A percentile compares a stretch with the other conserved stretches of the same genome.
Conservation (phyloP, 2,888 invertebrate species). For the Drosophila emarginata region DNA sequence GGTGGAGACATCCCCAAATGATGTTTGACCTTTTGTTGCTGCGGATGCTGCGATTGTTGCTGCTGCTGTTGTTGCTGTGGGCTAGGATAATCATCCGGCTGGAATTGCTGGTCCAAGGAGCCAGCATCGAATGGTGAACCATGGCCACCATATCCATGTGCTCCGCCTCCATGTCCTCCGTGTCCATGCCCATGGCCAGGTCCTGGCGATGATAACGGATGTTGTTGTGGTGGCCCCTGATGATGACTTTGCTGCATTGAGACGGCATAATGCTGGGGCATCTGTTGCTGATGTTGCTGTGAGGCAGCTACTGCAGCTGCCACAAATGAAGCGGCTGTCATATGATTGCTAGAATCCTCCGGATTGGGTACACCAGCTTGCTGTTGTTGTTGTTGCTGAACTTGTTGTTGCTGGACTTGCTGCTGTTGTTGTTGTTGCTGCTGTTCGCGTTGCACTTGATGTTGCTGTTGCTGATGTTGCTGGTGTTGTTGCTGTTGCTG, state of each 20-base stretch:
- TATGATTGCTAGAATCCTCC: slow-evolving; percentile 60
- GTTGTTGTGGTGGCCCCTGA: slow-evolving; percentile 60
- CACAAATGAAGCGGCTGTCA: slow-evolving; percentile 78
- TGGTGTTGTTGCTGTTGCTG: slow-evolving; percentile 42
- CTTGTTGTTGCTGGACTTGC: slow-evolving; percentile 63
- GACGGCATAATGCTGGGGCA: slow-evolving; percentile 78
- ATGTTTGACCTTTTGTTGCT: slow-evolving; percentile 78
- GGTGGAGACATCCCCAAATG: slow-evolving; percentile 83
- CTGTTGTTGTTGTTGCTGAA: slow-evolving; percentile 55
- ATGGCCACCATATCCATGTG: slow-evolving; percentile 60
- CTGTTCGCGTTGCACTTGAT: slow-evolving; percentile 29
- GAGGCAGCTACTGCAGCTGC: slow-evolving; percentile 78
- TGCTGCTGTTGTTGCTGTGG: slow-evolving; percentile 63
- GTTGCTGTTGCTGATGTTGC: slow-evolving; percentile 26
- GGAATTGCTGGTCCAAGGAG: slow-evolving; percentile 83
- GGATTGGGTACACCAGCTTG: slow-evolving; percentile 1
- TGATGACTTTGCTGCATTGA: slow-evolving; percentile 48
- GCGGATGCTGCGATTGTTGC: slow-evolving; percentile 51
- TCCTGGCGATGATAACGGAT: slow-evolving; percentile 81
- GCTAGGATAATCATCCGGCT: slow-evolving; percentile 69
- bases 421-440: slow-evolving; percentile 22
- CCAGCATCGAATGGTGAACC: slow-evolving; percentile 82
- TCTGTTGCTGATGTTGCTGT: slow-evolving; percentile 70
- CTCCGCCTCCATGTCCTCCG: slow-evolving; percentile 46
- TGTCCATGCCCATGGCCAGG: slow-evolving; percentile 65